Conservation (phyloP, 2,113 vertebrate species). For the Cricetomys ansorgei region DNA sequence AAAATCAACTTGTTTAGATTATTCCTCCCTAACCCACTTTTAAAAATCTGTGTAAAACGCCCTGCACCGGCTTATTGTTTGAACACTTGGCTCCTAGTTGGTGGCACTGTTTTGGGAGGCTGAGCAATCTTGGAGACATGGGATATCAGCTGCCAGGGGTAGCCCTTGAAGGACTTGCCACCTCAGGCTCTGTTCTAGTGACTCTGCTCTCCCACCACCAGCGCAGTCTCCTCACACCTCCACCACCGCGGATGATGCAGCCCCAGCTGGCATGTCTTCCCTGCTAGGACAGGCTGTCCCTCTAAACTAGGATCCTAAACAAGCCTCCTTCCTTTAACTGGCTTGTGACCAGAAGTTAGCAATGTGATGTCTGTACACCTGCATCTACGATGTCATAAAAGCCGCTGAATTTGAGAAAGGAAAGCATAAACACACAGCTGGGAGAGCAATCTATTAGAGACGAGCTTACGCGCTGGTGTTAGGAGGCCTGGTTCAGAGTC, state of each 20-base stretch:
- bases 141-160: background rate
- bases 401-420: background rate
- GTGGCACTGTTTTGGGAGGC: background rate
- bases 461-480: background rate
- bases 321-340: background rate
- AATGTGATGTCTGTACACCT: background rate
- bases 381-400: background rate
- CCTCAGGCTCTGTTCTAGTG: background rate
- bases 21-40: background rate
- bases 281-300: background rate
- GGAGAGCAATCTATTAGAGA: background rate
- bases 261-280: background rate
- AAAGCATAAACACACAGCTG: background rate
- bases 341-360: background rate
- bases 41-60: background rate
- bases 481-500: constrained; percentile 3
- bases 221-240: too few relatives aligned
- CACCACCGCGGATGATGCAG: background rate
- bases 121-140: background rate
- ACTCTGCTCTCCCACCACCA: background rate
- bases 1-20: background rate
- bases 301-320: background rate
- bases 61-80: background rate
- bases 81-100: background rate
- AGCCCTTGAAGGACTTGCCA: background rate